These are phyloP conservation scores for Colletes gigas DNA, from an alignment of 1,140 invertebrate species.

Conservation along the genomic window DNA sequence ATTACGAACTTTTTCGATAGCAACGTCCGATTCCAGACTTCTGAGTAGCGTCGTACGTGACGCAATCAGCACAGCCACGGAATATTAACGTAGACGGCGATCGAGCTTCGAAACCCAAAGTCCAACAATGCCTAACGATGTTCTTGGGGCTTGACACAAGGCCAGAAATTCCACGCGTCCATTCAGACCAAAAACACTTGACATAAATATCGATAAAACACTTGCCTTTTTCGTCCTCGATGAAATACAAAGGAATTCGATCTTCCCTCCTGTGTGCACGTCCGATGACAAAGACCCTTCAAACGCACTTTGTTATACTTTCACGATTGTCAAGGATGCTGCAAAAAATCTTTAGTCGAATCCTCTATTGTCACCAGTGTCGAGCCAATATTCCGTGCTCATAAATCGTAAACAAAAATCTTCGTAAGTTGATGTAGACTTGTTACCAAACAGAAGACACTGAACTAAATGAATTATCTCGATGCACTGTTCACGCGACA, in stretches of 20 bases:
- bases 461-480: too few relatives aligned
- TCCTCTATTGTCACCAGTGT: too few relatives aligned
- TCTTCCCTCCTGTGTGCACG: not conserved
- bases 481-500: too few relatives aligned
- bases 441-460: too few relatives aligned
- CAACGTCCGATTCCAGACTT: not conserved
- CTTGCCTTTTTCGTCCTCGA: slow-evolving; percentile 4
- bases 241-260: not conserved
- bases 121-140: not conserved
- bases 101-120: not conserved
- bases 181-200: slow-evolving; percentile 27
- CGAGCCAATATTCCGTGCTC: too few relatives aligned
- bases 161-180: slow-evolving; percentile 1
- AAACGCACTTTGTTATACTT: slow-evolving; percentile 41
- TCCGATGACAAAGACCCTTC: slow-evolving; percentile 12
- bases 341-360: not conserved
- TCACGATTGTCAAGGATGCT: slow-evolving; percentile 47
- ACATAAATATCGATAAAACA: slow-evolving; percentile 42
- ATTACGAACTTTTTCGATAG: not conserved
- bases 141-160: not conserved
- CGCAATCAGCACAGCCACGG: not conserved
- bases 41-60: not conserved
- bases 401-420: too few relatives aligned
- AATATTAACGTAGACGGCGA: not conserved
- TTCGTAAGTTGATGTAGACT: too few relatives aligned